Evolutionary conservation across 2,113 vertebrate species (phyloP), one percentile per base, ranked within the genome.

Genomic region (Oxygymnocypris stewartii): DNA sequence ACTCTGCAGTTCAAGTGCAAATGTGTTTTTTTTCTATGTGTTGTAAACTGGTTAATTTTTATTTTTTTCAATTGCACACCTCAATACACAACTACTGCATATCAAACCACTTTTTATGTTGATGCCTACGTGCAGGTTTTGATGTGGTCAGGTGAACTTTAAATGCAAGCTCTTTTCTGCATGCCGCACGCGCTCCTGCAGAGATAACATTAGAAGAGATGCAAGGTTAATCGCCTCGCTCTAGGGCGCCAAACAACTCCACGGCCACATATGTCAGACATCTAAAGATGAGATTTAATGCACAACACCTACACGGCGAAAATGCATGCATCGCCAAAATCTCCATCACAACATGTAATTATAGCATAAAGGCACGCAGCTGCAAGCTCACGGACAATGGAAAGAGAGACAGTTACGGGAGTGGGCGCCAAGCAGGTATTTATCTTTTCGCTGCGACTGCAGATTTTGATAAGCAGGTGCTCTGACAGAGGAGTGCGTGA

Each of bases 391-490:
- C 12, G 6, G 16, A 28, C 37, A 63, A 67, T 67, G 74, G 71
- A 8, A 40, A 25, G 25, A 77, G 73, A 59, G 57, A 44, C 57
- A 47, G 80, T 4, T 23, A 16, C 8, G 4, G 31, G 12, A 40
- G 82, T 74, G 67, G 82, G 86, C 40, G 54, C 51, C 31, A 84
- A 79, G 59, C 57, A 28, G 74, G 82, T 74, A 63, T 82, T 77
- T 85, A 76, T 73, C 63, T 44, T 77, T 49, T 18, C 57, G 12
- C 54, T 67, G 44, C 14, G 42, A 63, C 57, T 44, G 79, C 73
- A 78, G 79, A 51, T 65, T 81, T 76, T 51, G 71, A 57, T 85
- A 78, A 74, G 69, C 82, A 59, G 82, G 82, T 74, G 82, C 82
- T 57, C 44, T 47, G 44, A 37, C 44, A 73, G 78, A 67, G 80